Conservation (phyloP, 2,888 invertebrate species). For the Drosophila dives region DNA sequence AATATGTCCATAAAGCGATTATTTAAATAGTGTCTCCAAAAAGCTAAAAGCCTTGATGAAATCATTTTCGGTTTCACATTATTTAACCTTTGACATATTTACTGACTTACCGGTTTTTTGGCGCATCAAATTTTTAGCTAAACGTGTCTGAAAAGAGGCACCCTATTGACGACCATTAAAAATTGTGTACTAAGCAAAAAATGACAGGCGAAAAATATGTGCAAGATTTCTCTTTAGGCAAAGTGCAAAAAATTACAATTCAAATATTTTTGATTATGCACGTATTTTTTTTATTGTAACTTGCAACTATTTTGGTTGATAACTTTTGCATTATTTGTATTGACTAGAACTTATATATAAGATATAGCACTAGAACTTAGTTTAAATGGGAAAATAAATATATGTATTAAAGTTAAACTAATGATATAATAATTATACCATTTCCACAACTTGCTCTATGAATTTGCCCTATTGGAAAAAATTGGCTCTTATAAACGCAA, state of each 20-base stretch:
- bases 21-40: slow-evolving; percentile 28
- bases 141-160: slow-evolving; percentile 11
- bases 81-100: slow-evolving; percentile 33
- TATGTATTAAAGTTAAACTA: no score
- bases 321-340: no score
- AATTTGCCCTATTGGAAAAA: neutral
- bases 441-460: neutral
- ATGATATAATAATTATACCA: neutral
- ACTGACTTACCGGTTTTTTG: slow-evolving; percentile 13
- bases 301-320: neutral
- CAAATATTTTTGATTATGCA: slow-evolving; percentile 6
- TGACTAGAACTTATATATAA: no score
- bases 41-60: slow-evolving; percentile 20
- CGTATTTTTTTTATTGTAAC: neutral
- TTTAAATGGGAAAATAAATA: no score
- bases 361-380: no score
- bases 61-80: slow-evolving; percentile 1
- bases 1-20: slow-evolving; percentile 1
- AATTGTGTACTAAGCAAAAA: slow-evolving; percentile 1
- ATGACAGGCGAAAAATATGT: no score
- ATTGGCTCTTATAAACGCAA: neutral
- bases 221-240: slow-evolving; percentile 2
- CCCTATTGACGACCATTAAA: slow-evolving; percentile 1
- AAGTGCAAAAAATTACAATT: neutral
- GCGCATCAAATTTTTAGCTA: slow-evolving; percentile 16